Evolutionary conservation across 2,888 invertebrate genomes (phyloP), one percentile per base, ranked within the genome.

Genomic region (Scaptomyza flava): DNA sequence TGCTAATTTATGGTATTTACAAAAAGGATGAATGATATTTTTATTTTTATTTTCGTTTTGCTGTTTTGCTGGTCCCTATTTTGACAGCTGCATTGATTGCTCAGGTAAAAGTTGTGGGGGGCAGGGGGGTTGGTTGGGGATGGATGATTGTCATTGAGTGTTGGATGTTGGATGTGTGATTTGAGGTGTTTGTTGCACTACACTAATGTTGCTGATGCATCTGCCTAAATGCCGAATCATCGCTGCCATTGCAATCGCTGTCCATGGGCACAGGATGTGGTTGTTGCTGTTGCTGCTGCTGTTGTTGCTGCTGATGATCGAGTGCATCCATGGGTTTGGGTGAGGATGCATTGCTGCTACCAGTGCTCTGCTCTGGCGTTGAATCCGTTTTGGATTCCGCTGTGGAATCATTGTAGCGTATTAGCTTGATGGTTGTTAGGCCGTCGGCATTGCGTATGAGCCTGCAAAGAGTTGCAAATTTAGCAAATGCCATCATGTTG

Each of bases 371-470:
- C 33, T 72, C 64, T 34, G 60, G 68, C n/a, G 48, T 70, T 23
- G 81, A 66, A 30, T 69, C 60, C 36, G 30, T 36, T 12, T 50
- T 45, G 14, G 12, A 38, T 38, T 50, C 51, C 20, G 12, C 31
- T 12, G 68, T 27, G 5, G 43, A 1, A n/a, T 73, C 58, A 68
- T 91, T 91, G 72, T 91, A 91, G 52, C 91, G 92, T 83, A 92
- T 91, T 65, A 92, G 71, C 87, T 92, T 92, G 53, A 92, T 92
- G 72, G 92, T 92, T 30, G 92, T 92, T 56, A 92, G 65, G 8
- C 92, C 92, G 80, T 92, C 92, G 51, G 92, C 91, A 79, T 92
- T 92, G 59, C 92, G 90, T 66, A 92, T 92, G 61, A 92, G 87
- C 77, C 92, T 92, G 66, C 65, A 80, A 66, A 53, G 48, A 46